A percentile compares a stretch with the other conserved stretches of the same genome.
Conservation (phyloP, 2,797 vertebrate species). For the Aeoliscus strigatus region DNA sequence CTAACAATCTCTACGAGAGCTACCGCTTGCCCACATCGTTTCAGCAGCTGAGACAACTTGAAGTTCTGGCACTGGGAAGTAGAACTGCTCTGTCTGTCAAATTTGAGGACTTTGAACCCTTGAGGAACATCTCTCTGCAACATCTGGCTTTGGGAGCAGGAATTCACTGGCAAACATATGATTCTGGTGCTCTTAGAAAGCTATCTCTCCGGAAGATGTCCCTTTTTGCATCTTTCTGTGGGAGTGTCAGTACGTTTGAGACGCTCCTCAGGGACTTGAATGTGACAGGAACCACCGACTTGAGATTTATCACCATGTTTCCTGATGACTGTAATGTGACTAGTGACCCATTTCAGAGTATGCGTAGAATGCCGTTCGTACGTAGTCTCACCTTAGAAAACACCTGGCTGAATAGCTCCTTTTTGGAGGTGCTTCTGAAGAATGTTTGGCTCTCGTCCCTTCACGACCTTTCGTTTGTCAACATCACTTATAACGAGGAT, state of each 20-base stretch:
- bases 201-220: conserved; percentile 49
- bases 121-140: conserved; percentile 41
- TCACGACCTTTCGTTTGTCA: conserved; percentile 41
- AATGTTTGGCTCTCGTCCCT: conserved; percentile 49
- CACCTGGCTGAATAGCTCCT: conserved; percentile 56
- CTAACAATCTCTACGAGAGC: conserved; percentile 45
- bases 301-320: conserved; percentile 44
- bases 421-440: conserved; percentile 45
- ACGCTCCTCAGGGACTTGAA: conserved; percentile 54
- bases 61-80: conserved; percentile 49
- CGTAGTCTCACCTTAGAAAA: conserved; percentile 49
- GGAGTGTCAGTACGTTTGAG: conserved; percentile 41
- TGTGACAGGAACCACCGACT: conserved; percentile 18
- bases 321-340: conserved; percentile 42
- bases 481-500: conserved; percentile 67
- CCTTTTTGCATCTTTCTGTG: conserved; percentile 56
- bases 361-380: conserved; percentile 40
- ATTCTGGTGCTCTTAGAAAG: conserved; percentile 52
- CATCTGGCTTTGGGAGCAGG: conserved; percentile 46
- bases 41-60: conserved; percentile 32
- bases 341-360: conserved; percentile 38
- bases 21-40: conserved; percentile 54
- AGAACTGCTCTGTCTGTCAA: conserved; percentile 29
- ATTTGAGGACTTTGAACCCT: conserved; percentile 46
- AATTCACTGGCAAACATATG: conserved; percentile 46